Evolutionary conservation across 2,113 vertebrate species (phyloP).

Genomic region (Brachyhypopomus occidentalis): DNA sequence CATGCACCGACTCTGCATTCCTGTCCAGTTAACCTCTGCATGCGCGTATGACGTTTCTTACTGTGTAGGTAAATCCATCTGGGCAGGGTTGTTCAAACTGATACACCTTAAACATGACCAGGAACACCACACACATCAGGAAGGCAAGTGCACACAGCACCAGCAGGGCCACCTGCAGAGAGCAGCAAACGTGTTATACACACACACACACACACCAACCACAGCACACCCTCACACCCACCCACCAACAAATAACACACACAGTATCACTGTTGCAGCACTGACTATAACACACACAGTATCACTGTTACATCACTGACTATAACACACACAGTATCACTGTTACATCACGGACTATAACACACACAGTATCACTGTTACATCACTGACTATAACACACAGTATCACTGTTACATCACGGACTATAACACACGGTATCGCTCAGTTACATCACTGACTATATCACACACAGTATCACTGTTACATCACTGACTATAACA

Average conservation of each 20-base stretch:
- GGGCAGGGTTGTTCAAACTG: conserved; percentile 95
- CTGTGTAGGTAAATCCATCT: conserved; percentile 87
- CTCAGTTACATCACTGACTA: no score
- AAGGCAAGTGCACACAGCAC: conserved; percentile 93
- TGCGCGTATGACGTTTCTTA: conserved; percentile 67
- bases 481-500: no score
- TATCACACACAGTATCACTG: no score
- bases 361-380: background rate
- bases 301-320: no score
- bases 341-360: background rate
- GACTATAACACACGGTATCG: no score
- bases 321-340: no score
- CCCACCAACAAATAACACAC: background rate
- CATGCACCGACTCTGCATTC: no score
- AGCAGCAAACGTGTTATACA: conserved; percentile 44
- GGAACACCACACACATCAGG: conserved; percentile 91
- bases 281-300: no score
- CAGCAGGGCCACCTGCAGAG: conserved; percentile 85
- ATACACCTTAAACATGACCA: conserved; percentile 98
- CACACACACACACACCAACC: conserved; percentile 13
- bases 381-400: no score
- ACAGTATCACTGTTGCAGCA: no score
- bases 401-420: no score
- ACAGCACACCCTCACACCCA: background rate
- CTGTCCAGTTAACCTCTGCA: no score